phyloP scores from a whole-genome alignment of 2,797 vertebrate species.

The Podarcis lilfordi region DNA sequence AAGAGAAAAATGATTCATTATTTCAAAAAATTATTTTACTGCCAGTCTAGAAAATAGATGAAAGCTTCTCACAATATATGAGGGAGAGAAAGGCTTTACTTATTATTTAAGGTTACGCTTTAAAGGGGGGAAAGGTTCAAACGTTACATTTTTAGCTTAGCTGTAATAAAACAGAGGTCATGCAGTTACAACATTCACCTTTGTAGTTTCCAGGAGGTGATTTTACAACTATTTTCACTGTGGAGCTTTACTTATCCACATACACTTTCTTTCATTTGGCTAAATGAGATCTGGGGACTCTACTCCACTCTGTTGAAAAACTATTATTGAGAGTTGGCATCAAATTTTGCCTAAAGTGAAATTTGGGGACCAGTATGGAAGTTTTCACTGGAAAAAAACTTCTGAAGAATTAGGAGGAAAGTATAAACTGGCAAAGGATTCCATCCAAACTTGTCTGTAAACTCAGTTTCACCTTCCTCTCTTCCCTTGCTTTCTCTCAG shows the following conservation, averaged over 20 bases:
- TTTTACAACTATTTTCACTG: slow-evolving; percentile 46
- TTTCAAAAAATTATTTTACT: slow-evolving; percentile 77
- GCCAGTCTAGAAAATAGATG: slow-evolving; percentile 69
- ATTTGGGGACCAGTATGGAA: neutral
- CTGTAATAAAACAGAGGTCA: slow-evolving; percentile 66
- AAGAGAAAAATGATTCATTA: slow-evolving; percentile 76
- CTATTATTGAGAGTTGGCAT: neutral
- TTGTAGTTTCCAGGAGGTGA: slow-evolving; percentile 54
- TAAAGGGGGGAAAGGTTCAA: slow-evolving; percentile 71
- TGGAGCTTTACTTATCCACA: slow-evolving; percentile 40
- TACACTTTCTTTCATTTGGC: slow-evolving; percentile 43
- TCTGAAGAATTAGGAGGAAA: neutral
- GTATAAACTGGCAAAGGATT: neutral
- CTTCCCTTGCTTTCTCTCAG: too few species aligned
- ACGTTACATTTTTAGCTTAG: slow-evolving; percentile 73
- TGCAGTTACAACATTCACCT: slow-evolving; percentile 44
- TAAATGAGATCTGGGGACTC: slow-evolving; percentile 51
- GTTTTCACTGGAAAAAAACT: neutral
- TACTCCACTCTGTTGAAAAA: slow-evolving; percentile 8
- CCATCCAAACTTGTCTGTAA: too few species aligned
- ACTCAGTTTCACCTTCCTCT: too few species aligned
- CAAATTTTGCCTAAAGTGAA: neutral
- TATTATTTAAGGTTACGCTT: slow-evolving; percentile 74
- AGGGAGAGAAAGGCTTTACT: slow-evolving; percentile 62
- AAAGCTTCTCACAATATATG: slow-evolving; percentile 69